A percentile compares a stretch with the other conserved stretches of the same genome.
These are phyloP conservation scores for Endotricha flammealis DNA, from an alignment of 2,888 invertebrate species.

Conservation along the genomic window DNA sequence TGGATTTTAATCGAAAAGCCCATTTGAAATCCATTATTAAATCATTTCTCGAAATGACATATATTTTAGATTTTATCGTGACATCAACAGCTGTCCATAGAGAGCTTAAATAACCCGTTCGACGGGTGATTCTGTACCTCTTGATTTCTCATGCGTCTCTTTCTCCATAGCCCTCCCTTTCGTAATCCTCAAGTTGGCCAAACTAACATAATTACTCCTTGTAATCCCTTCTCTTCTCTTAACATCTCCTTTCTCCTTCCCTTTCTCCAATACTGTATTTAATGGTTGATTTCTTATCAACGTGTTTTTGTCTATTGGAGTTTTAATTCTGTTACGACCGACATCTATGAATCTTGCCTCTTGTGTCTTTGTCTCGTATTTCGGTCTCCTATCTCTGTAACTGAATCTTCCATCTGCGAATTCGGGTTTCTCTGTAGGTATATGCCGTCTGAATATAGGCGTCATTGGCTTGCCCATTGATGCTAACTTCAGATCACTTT, in stretches of 20 bases:
- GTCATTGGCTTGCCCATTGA: constrained; percentile 70
- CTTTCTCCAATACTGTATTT: constrained; percentile 36
- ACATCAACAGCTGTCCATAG: constrained; percentile 7
- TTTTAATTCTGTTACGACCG: constrained; percentile 48
- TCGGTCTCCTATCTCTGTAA: constrained; percentile 47
- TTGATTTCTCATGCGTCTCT: constrained; percentile 21
- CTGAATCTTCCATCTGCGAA: constrained; percentile 62
- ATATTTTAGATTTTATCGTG: no score
- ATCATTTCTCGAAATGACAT: no score
- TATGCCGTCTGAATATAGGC: constrained; percentile 59
- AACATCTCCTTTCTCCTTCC: constrained; percentile 21
- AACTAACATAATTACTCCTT: constrained; percentile 66
- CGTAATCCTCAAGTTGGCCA: constrained; percentile 68
- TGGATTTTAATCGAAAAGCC: no score
- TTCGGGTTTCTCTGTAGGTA: constrained; percentile 43
- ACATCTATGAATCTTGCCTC: constrained; percentile 46
- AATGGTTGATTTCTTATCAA: constrained; percentile 32
- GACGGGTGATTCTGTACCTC: constrained; percentile 28
- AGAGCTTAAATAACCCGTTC: constrained; percentile 47
- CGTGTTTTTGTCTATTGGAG: constrained; percentile 31
- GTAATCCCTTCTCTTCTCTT: constrained; percentile 53
- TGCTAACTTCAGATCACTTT: constrained; percentile 60
- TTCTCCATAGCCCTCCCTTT: constrained; percentile 38
- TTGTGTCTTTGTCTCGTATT: constrained; percentile 28
- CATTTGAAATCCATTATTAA: no score